These are phyloP conservation scores for Autographa pulchrina DNA, from an alignment of 2,888 invertebrate species.

Conservation along the genomic window DNA sequence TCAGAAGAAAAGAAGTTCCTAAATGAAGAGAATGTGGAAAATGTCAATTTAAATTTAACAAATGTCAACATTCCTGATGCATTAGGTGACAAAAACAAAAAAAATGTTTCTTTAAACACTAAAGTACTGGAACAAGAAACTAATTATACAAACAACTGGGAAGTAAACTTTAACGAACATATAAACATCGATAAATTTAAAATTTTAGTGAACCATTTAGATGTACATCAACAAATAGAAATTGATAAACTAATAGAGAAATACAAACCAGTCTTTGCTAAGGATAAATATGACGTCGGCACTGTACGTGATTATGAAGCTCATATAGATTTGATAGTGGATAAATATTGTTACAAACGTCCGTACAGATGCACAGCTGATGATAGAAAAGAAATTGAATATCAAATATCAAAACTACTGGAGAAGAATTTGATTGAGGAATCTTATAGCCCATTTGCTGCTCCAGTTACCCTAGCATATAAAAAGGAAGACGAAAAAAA, in stretches of 20 bases:
- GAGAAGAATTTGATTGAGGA: slow-evolving; percentile 41
- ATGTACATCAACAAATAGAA: not conserved
- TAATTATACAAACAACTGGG: no score
- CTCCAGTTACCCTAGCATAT: slow-evolving; percentile 12
- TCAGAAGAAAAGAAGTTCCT: not conserved
- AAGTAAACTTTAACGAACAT: slow-evolving; percentile 50
- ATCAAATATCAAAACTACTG: slow-evolving; percentile 39
- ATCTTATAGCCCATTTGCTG: slow-evolving; percentile 57
- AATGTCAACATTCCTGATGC: no score
- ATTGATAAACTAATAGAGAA: slow-evolving; percentile 16
- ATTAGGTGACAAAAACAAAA: no score
- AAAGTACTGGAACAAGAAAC: no score
- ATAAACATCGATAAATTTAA: slow-evolving; percentile 19
- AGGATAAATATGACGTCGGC: not conserved
- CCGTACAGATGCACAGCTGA: slow-evolving; percentile 43
- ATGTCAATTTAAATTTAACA: not conserved
- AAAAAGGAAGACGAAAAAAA: slow-evolving; percentile 12
- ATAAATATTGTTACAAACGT: slow-evolving; percentile 26
- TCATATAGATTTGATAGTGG: slow-evolving; percentile 18
- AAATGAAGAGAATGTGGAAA: not conserved
- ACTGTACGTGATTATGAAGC: slow-evolving; percentile 14
- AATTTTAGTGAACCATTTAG: slow-evolving; percentile 18
- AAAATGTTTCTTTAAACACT: no score
- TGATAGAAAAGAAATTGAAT: slow-evolving; percentile 50
- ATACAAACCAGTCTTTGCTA: slow-evolving; percentile 15